A percentile compares a stretch with the other conserved stretches of the same genome.
phyloP scores from a whole-genome alignment of 2,888 invertebrate genomes.

The Agonopterix alstromeriana region DNA sequence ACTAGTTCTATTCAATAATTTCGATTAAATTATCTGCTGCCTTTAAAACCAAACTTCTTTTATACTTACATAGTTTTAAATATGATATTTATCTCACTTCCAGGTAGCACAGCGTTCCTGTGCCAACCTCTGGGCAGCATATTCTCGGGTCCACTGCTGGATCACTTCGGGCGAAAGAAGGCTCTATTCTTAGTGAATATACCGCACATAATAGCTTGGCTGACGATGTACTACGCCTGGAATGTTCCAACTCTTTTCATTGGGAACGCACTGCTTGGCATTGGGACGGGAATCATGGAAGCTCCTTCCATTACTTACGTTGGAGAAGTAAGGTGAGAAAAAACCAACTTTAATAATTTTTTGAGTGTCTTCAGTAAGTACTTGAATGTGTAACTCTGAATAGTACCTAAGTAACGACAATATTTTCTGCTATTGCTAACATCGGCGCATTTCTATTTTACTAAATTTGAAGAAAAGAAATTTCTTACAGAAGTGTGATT shows the following conservation, averaged over 20 bases:
- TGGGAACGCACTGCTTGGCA: constrained; percentile 70
- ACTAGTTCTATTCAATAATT: neutral
- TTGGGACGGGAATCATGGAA: constrained; percentile 78
- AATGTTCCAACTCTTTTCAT: constrained; percentile 64
- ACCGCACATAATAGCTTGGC: constrained; percentile 75
- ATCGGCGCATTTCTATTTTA: too few species aligned
- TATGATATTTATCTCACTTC: constrained; percentile 12
- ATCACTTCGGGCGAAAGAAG: constrained; percentile 72
- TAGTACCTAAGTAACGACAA: too few species aligned
- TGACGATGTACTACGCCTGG: constrained; percentile 71
- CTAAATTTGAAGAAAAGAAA: too few species aligned
- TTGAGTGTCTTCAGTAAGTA: neutral
- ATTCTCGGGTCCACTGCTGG: constrained; percentile 73
- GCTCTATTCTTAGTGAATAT: constrained; percentile 75
- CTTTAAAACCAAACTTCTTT: too few species aligned
- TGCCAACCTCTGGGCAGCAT: constrained; percentile 77
- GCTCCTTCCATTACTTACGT: constrained; percentile 78
- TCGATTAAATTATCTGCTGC: too few species aligned
- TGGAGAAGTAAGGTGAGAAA: constrained; percentile 72
- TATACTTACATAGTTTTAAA: neutral
- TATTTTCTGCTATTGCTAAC: too few species aligned
- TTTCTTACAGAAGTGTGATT: too few species aligned
- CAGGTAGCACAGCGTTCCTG: constrained; percentile 75
- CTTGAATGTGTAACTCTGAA: neutral
- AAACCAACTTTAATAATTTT: neutral